Evolutionary conservation across 2,888 invertebrate species (phyloP), one percentile per base, ranked within the genome.

Genomic region (Cantharis flavilabris): DNA sequence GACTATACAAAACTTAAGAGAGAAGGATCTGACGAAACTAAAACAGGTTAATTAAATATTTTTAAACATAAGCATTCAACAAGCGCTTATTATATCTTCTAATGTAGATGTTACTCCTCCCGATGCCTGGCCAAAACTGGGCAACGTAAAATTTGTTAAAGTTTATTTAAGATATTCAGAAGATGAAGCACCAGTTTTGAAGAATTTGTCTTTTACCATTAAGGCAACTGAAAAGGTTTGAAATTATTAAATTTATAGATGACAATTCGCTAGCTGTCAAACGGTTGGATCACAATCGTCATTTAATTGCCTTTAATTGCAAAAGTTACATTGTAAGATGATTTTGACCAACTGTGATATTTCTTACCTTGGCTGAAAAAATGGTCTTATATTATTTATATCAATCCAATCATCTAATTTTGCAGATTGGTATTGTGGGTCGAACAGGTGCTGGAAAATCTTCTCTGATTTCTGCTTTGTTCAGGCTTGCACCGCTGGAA

Each of bases 401-500:
- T 20, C 1, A 20, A 20, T 3, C 3, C 23, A 23, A 23, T 23
- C 23, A 23, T 26, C 1, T 26, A 9, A 26, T 28, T 79, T 82
- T 78, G 73, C 14, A 95, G 93, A 91, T 96, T 69, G 96, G 96
- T 33, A 94, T 96, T 78, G 95, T 96, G 1, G 96, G 97, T 0
- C 91, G 97, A 73, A 96, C 96, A 0, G 97, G 96, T 1, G 96
- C 96, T 9, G 97, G 96, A 30, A 96, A 96, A 87, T 94, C 95
- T 0, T 95, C 95, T 0, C 88, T 96, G 20, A 94, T 96, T 80
- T 92, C 95, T 5, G 94, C 96, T 0, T 88, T 98, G 20, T 97
- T 97, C 88, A 92, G 96, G 5, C 87, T 97, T 81, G 92, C 95
- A 0, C 93, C 94, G 72, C 92, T 95, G 20, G 93, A 93, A 69